Base-by-base conservation (phyloP, 1,140 invertebrate species). In the Leptonema lineaticorne region DNA sequence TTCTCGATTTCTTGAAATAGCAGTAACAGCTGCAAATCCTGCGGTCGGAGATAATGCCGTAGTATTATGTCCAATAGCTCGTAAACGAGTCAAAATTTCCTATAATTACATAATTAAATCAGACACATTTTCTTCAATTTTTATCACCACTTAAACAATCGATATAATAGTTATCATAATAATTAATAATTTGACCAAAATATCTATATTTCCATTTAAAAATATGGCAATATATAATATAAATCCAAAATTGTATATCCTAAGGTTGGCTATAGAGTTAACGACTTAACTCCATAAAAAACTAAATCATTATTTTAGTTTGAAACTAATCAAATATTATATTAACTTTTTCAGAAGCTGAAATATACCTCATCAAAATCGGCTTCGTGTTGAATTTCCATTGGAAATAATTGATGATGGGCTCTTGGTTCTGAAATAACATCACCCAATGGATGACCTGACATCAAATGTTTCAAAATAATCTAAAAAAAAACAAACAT, bases 391-490 rank as follows among this genome's bases (percentile, higher is more conserved):
- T 85, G 78, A 0, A 97, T 74, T 53, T 85, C 75, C 86, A 96
- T 93, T 0, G 97, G 97, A 59, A 88, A 85, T 1, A 98, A 82
- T 76, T 99, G 97, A 80, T 99, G 96, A 81, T 99, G 96, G 50
- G 98, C 79, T 65, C 96, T 85, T 1, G 89, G 87, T 0, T 86
- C 83, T 76, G 95, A 91, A 4, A 98, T 86, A 0, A 94, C 91
- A 75, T 91, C 81, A 73, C 93, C 90, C 0, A 99, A 82, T 41
- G 87, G 81, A 22, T 89, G 81, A 0, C 84, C 85, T 73, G 95
- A 86, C 82, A 91, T 88, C 0, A 97, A 79, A 68, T 88, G 85
- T n/a, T 90, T 85, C 0, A 92, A 81, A 11, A 90, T 83, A 0
- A 90, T 85, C 90, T 94, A 75, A 22, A 82, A 79, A 71, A 18